Conservation (phyloP, 2,113 vertebrate species). For the Ancistrus triradiatus region DNA sequence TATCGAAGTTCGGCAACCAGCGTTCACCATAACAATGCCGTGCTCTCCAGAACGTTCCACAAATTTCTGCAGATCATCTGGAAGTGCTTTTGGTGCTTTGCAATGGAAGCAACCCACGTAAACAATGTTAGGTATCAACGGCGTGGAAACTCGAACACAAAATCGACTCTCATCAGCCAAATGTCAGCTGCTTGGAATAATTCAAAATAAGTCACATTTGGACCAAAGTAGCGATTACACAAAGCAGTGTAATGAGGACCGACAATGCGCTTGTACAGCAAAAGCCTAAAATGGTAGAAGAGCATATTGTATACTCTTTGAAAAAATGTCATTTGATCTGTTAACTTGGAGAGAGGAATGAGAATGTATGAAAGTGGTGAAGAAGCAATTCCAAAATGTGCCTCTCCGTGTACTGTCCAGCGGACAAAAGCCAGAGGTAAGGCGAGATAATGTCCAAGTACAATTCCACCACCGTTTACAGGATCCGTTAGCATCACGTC, state of each 20-base stretch:
- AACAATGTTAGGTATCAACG: slow-evolving; percentile 67
- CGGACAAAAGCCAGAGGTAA: slow-evolving; percentile 59
- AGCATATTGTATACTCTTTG: slow-evolving; percentile 62
- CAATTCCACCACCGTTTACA: slow-evolving; percentile 40
- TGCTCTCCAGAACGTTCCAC: slow-evolving; percentile 63
- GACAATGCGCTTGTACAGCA: slow-evolving; percentile 42
- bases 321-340: slow-evolving; percentile 66
- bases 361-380: slow-evolving; percentile 63
- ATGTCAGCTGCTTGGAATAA: slow-evolving; percentile 61
- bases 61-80: slow-evolving; percentile 62
- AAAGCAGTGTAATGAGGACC: slow-evolving; percentile 45
- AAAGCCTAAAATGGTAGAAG: slow-evolving; percentile 45
- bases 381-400: slow-evolving; percentile 49
- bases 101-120: slow-evolving; percentile 70
- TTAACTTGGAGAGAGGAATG: slow-evolving; percentile 31
- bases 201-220: slow-evolving; percentile 46
- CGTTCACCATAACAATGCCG: slow-evolving; percentile 63
- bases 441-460: slow-evolving; percentile 59
- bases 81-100: slow-evolving; percentile 60
- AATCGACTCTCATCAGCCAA: slow-evolving; percentile 70
- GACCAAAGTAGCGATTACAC: slow-evolving; percentile 52
- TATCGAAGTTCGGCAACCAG: slow-evolving; percentile 50
- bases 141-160: slow-evolving; percentile 70
- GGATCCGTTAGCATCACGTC: slow-evolving; percentile 63
- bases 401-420: slow-evolving; percentile 49